These are phyloP conservation scores for Parus major DNA, from an alignment of 2,113 vertebrate species.

Conservation along the genomic window DNA sequence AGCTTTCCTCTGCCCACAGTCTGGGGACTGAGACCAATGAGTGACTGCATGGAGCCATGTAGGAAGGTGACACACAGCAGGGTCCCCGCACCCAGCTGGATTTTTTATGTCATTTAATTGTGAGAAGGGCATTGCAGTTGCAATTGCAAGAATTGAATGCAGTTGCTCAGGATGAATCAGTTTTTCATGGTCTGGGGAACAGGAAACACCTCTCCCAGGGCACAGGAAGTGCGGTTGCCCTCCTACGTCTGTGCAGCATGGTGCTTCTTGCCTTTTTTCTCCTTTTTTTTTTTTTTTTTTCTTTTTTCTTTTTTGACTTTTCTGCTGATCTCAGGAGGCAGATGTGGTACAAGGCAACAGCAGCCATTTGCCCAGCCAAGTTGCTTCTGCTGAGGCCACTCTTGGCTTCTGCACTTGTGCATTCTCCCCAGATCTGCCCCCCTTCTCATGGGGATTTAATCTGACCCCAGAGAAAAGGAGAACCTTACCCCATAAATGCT, in stretches of 20 bases:
- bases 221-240: conserved; percentile 59
- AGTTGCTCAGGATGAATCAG: not conserved
- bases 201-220: conserved; percentile 53
- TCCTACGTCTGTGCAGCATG: not conserved
- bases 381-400: not conserved
- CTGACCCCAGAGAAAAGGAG: not conserved
- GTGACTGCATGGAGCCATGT: not conserved
- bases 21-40: not conserved
- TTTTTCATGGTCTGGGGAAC: conserved; percentile 13
- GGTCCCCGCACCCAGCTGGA: rapidly evolving
- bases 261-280: not conserved
- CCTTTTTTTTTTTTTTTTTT: not conserved
- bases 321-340: conserved; percentile 27
- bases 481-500: not conserved
- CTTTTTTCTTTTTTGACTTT: not conserved
- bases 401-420: not conserved
- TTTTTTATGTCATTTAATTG: not conserved
- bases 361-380: not conserved
- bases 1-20: not conserved
- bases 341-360: not conserved
- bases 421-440: not conserved
- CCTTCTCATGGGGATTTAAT: not conserved
- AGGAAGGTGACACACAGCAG: not conserved
- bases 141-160: not conserved
- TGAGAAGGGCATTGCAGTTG: too few species aligned